phyloP scores from a whole-genome alignment of 1,140 invertebrate genomes.

The Megathymus violae region DNA sequence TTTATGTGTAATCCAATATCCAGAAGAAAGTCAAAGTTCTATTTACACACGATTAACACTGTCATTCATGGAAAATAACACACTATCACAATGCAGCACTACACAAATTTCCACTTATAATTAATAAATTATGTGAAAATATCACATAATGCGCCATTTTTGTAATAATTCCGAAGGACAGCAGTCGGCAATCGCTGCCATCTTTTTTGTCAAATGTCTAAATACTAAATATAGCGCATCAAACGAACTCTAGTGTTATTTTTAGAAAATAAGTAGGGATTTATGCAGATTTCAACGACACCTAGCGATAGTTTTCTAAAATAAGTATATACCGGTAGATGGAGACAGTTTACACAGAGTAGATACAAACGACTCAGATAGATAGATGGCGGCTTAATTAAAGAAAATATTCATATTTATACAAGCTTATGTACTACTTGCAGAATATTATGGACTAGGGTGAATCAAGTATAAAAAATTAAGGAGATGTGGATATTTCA shows the following conservation, averaged over 20 bases:
- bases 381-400: slow-evolving; percentile 31
- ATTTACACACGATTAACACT: slow-evolving; percentile 77
- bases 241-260: slow-evolving; percentile 83
- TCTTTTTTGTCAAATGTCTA: slow-evolving; percentile 83
- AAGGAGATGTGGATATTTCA: too few relatives aligned
- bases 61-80: slow-evolving; percentile 77
- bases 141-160: slow-evolving; percentile 83
- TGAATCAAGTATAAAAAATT: too few relatives aligned
- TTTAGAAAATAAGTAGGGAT: slow-evolving; percentile 69
- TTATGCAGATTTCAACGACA: slow-evolving; percentile 55
- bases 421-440: too few relatives aligned
- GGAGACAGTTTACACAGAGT: slow-evolving; percentile 14
- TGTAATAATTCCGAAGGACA: slow-evolving; percentile 78
- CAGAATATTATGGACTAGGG: too few relatives aligned
- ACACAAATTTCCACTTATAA: slow-evolving; percentile 81
- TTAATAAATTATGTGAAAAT: slow-evolving; percentile 80
- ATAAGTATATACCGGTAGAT: slow-evolving; percentile 34
- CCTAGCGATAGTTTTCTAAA: slow-evolving; percentile 45
- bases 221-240: slow-evolving; percentile 82
- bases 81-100: slow-evolving; percentile 80
- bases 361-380: background rate
- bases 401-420: background rate
- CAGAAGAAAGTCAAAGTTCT: slow-evolving; percentile 76
- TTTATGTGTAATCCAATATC: slow-evolving; percentile 83
- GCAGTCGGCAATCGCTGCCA: slow-evolving; percentile 81